Base-by-base conservation (phyloP, 2,888 invertebrate species). In the Colletes collaris region DNA sequence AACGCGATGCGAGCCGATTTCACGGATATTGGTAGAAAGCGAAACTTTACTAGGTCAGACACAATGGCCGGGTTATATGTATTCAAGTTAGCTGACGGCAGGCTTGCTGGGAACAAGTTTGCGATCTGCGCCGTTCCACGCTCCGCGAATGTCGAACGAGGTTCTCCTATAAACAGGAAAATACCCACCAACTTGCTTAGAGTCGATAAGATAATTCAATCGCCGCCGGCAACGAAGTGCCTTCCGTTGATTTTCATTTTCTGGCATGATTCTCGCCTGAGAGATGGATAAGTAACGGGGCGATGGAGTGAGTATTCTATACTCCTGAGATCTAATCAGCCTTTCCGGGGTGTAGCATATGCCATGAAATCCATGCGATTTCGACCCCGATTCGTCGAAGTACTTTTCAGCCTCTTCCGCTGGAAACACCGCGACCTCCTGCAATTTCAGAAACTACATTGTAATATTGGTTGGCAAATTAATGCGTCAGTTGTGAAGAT, bases 341-440 rank as follows among this genome's bases (percentile, higher is more conserved):
- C 91, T 89, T 72, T 92, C 92, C 10, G 92, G 92, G 0, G 91
- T 92, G 68, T 92, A 92, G 76, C 88, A 91, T 19, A 86, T 68
- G 7, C 80, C 87, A 8, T 77, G 76, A 3, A 76, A 68, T 60
- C 55, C 53, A 35, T 67, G 35, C 7, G 79, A 35, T 49, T 60
- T 64, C 11, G 52, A 13, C 44, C 58, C 75, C 19, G 58, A 11
- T 8, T 66, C 52, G 53, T 67, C 52, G 35, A 44, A 62, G 27
- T 82, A 81, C 6, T 69, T 63, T 13, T 70, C 53, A n/a, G 27
- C 53, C n/a, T 44, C 53, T 46, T 72, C 50, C 27, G 50, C 50
- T 49, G 53, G 8, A 37, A 70, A 63, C 11, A 67, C 53, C 5
- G 74, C 55, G 59, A 37, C 49, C n/a, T 53, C 67, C 74, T 81